Base-by-base conservation (phyloP, 1,140 invertebrate genomes). In the Drosophila pandora region DNA sequence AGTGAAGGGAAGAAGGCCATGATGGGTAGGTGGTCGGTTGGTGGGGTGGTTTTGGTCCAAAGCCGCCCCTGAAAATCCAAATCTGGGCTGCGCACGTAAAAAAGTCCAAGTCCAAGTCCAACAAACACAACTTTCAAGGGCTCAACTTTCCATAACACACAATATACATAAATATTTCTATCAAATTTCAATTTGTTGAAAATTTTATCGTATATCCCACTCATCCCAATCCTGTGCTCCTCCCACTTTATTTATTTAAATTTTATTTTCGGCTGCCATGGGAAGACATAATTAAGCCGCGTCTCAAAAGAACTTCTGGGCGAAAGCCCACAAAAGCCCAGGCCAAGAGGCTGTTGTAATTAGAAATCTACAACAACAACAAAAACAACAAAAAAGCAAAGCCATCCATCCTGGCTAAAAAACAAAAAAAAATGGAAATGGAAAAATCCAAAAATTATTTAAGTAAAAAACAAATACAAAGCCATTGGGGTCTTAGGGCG, bases 101-200 rank as follows among this genome's bases (percentile, higher is more conserved):
- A 37, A 12, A 37, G 10, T 4, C 10, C 10, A 12, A 59, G 45
- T 41, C 37, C 34, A 58, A 37, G 25, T 28, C 25, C 25, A 28
- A 28, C 25, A 37, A 37, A 37, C 22, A 5, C 21, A 39, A 49
- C 25, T 50, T 48, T 28, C 37, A 23, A 22, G 43, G 8, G 9
- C 43, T 47, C 49, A 21, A 32, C 50, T 62, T 43, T 43, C 41
- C 41, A 6, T 6, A 28, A 28, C 25, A 28, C 25, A 28, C 25
- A 28, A 45, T 30, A 55, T 34, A 70, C 56, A 79, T 77, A 77
- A 73, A 80, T 79, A 88, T 88, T 87, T 88, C 83, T 87, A 87
- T 88, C 82, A 87, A 82, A 87, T 87, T 87, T 87, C 83, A 87
- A 87, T 85, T 87, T 87, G 82, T 68, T 85, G 63, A 87, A 75